These are phyloP conservation scores for Lithophane ornitopus DNA, from an alignment of 2,888 invertebrate species.

Conservation along the genomic window DNA sequence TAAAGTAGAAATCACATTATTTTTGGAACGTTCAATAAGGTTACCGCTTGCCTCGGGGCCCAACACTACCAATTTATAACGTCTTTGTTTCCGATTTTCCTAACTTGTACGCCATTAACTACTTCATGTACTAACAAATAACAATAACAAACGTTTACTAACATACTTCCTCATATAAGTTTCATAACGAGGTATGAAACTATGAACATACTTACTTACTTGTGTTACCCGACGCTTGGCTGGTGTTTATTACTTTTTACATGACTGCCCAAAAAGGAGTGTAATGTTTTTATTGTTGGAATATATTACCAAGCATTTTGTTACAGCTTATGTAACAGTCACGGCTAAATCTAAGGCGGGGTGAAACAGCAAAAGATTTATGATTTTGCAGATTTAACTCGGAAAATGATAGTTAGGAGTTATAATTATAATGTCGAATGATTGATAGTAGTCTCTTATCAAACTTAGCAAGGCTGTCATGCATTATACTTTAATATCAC, in stretches of 20 bases:
- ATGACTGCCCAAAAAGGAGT: no score
- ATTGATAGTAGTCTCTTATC: not conserved
- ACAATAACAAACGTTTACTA: constrained; percentile 41
- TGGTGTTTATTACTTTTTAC: constrained; percentile 25
- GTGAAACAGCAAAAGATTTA: not conserved
- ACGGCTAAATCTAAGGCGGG: not conserved
- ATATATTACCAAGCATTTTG: constrained; percentile 1
- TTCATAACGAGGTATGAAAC: constrained; percentile 38
- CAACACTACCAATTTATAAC: constrained; percentile 29
- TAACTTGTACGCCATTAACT: constrained; percentile 31
- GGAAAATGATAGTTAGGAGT: not conserved
- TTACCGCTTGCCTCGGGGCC: not conserved
- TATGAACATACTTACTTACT: constrained; percentile 17
- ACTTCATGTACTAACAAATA: constrained; percentile 27
- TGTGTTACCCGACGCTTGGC: not conserved
- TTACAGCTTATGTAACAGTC: not conserved
- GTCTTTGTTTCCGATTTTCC: constrained; percentile 45
- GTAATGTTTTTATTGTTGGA: constrained; percentile 25
- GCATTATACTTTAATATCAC: not conserved
- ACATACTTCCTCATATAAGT: constrained; percentile 37
- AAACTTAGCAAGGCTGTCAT: not conserved
- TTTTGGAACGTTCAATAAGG: not conserved
- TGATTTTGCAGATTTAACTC: not conserved
- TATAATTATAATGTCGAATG: not conserved
- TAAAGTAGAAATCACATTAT: not conserved